Base-by-base conservation (phyloP, 2,888 invertebrate species). In the Doris montereyensis region DNA sequence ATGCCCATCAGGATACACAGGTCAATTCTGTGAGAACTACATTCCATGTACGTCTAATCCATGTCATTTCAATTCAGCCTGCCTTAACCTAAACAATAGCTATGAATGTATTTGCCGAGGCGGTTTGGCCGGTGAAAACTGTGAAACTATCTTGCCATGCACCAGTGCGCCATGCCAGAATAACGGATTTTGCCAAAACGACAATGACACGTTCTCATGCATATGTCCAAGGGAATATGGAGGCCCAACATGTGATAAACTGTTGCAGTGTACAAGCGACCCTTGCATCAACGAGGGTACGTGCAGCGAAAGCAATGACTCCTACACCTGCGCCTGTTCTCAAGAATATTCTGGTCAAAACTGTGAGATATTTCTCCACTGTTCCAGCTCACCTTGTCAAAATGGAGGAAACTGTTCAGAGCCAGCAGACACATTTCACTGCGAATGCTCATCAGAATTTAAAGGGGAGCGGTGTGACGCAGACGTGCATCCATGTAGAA, bases 271-370 rank as follows among this genome's bases (percentile, higher is more conserved):
- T 76, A 81, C 81, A 24, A 62, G 77, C 2, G 65, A 80, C 4
- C 83, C 85, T 4, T 89, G 89, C 81, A 77, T 78, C 13, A 80
- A 85, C 74, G 82, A 84, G 35, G 86, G 84, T 2, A 80, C 81
- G 5, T 89, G 89, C 76, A 74, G 21, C 8, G 17, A 41, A 5
- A 41, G 17, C 8, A 17, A 41, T 10, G 52, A 41, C 52, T 41
- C 52, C 5, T 41, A 41, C 17, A 17, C 5, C 5, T 41, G 52
- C 17, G 17, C 5, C 5, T 41, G 52, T 17, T 41, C 52, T 41
- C 8, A 41, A 10, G 5, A 5, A 5, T 41, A 41, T 17, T 10
- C 5, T 10, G 52, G 52, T 17, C 5, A 41, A 5, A 41, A 41
- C 52, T 41, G 52, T 41, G 52, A 41, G 17, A 41, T 41, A 41